phyloP scores from a whole-genome alignment of 2,113 vertebrate species.

The Xyrauchen texanus region DNA sequence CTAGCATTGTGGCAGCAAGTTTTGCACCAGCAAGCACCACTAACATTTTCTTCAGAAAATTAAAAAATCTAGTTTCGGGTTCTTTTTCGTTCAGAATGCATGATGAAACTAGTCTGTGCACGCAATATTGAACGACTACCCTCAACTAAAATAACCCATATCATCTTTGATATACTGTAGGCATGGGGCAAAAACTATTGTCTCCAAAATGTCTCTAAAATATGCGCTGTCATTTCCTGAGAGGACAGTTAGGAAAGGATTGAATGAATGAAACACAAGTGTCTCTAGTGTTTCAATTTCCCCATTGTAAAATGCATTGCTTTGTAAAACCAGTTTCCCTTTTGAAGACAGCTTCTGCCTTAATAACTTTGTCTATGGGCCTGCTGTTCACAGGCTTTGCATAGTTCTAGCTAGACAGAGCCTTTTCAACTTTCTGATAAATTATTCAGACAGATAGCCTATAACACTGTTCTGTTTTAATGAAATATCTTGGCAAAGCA shows the following conservation, averaged over 20 bases:
- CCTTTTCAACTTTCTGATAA: constrained; percentile 63
- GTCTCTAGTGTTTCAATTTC: background rate
- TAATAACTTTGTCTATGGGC: constrained; percentile 55
- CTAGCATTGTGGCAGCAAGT: too few relatives aligned
- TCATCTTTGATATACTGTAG: background rate
- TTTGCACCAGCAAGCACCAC: too few relatives aligned
- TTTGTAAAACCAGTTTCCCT: constrained; percentile 43
- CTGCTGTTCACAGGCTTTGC: constrained; percentile 42
- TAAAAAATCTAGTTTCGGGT: too few relatives aligned
- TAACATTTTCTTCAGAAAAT: too few relatives aligned
- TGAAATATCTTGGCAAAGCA: constrained; percentile 51
- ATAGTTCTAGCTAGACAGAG: constrained; percentile 35
- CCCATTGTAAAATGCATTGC: constrained; percentile 4
- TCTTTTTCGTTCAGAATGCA: too few relatives aligned
- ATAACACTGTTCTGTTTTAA: constrained; percentile 64
- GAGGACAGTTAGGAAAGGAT: background rate
- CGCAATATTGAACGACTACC: background rate
- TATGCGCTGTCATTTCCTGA: too few relatives aligned
- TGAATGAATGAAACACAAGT: constrained; percentile 25
- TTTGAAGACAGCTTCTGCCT: constrained; percentile 66
- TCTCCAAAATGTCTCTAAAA: background rate
- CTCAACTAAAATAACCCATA: background rate
- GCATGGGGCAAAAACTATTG: background rate
- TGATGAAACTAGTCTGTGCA: too few relatives aligned
- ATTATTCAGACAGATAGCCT: constrained; percentile 70